A percentile compares a stretch with the other conserved stretches of the same genome.
Evolutionary conservation across 2,888 invertebrate genomes (phyloP).

Genomic region (Carcina quercana): DNA sequence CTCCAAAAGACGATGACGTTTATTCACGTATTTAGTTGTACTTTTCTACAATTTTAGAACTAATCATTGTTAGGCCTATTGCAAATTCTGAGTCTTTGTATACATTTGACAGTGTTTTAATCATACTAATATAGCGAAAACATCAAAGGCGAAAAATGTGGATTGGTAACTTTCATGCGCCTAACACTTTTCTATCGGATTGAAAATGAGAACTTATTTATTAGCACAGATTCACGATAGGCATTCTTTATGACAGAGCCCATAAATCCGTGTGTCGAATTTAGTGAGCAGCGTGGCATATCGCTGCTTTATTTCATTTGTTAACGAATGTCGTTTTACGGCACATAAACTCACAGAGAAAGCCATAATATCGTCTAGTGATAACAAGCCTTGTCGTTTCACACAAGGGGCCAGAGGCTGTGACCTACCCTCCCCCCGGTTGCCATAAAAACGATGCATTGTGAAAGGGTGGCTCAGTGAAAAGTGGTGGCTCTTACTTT

Average conservation of each 20-base stretch:
- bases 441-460: background rate
- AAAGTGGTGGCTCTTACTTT: conserved; percentile 17
- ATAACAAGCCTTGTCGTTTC: conserved; percentile 36
- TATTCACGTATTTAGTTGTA: no score
- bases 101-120: no score
- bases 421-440: conserved; percentile 18
- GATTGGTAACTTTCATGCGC: no score
- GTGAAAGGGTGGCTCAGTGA: conserved; percentile 19
- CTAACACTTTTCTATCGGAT: no score
- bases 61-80: no score
- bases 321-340: conserved; percentile 36
- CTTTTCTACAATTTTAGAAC: no score
- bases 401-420: conserved; percentile 21
- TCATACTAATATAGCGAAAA: no score
- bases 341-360: conserved; percentile 33
- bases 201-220: no score
- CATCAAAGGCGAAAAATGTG: no score
- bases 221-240: no score
- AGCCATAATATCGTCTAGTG: conserved; percentile 30
- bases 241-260: conserved; percentile 19
- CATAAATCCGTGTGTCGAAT: conserved; percentile 27
- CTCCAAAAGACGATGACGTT: no score
- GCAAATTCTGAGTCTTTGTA: no score
- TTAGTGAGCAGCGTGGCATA: conserved; percentile 21
- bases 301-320: conserved; percentile 34